A percentile compares a stretch with the other conserved stretches of the same genome.
Evolutionary conservation across 2,797 vertebrate species (phyloP).

Genomic region (Pangasius djambal): DNA sequence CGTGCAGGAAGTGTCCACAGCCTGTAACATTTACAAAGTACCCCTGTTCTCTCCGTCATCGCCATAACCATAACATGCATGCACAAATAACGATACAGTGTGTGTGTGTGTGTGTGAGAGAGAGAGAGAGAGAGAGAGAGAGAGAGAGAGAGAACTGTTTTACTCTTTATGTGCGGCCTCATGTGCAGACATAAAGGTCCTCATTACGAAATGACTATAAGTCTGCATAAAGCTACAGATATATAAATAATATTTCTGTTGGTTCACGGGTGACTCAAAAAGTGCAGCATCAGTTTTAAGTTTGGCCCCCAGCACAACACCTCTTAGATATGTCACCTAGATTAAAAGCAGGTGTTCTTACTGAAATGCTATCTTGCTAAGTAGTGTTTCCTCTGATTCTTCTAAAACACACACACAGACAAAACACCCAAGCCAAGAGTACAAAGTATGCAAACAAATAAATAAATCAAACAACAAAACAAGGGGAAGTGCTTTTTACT

Average conservation of each 20-base stretch:
- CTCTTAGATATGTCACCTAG: background rate
- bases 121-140: background rate
- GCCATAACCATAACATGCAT: constrained; percentile 52
- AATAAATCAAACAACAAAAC: constrained; percentile 63
- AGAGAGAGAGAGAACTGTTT: background rate
- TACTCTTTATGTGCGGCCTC: background rate
- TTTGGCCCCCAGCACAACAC: background rate
- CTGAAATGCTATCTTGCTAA: background rate
- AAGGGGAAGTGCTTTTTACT: constrained; percentile 53
- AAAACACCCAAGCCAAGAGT: constrained; percentile 38
- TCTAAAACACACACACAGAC: constrained; percentile 17
- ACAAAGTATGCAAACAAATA: constrained; percentile 59
- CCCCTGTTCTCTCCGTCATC: constrained; percentile 60
- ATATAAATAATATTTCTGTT: background rate
- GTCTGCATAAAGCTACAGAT: background rate
- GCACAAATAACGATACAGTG: constrained; percentile 53
- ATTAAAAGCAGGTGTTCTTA: background rate
- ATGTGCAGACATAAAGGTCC: background rate
- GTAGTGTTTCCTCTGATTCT: constrained; percentile 61
- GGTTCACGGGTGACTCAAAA: background rate
- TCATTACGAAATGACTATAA: background rate
- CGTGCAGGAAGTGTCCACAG: constrained; percentile 50
- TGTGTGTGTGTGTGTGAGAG: background rate
- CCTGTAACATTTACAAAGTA: constrained; percentile 66
- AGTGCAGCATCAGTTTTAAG: background rate